phyloP scores from a whole-genome alignment of 2,797 vertebrate species.

The Poeciliopsis turneri region DNA sequence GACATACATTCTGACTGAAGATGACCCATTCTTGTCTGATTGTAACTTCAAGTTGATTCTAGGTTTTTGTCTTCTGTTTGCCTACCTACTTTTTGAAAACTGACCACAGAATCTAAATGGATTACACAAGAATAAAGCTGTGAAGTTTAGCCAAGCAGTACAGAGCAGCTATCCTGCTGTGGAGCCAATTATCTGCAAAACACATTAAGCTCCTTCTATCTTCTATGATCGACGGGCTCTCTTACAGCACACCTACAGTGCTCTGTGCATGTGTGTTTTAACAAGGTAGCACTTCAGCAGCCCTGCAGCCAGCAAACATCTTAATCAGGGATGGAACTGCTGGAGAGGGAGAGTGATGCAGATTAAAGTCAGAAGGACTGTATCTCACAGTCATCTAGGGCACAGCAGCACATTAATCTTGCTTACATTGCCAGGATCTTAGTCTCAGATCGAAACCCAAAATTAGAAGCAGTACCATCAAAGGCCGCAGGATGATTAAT shows the following conservation, averaged over 20 bases:
- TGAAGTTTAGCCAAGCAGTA: conserved; percentile 10
- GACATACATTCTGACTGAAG: background rate
- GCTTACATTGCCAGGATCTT: conserved; percentile 36
- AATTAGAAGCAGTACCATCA: conserved; percentile 63
- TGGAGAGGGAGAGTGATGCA: conserved; percentile 11
- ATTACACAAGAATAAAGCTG: background rate
- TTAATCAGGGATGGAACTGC: conserved; percentile 16
- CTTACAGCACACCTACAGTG: conserved; percentile 13
- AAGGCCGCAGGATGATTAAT: conserved; percentile 49
- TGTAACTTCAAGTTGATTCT: background rate
- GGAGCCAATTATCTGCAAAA: conserved; percentile 31
- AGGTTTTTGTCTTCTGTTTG: background rate
- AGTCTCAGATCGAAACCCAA: conserved; percentile 29
- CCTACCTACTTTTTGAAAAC: background rate
- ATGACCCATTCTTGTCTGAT: background rate
- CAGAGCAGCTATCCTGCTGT: conserved; percentile 16
- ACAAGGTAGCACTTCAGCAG: background rate
- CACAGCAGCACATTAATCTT: conserved; percentile 45
- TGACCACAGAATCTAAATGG: background rate
- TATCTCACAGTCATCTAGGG: conserved; percentile 19
- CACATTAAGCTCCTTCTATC: conserved; percentile 21
- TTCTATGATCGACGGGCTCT: conserved; percentile 3
- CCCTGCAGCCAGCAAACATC: conserved; percentile 2
- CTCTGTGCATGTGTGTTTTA: conserved; percentile 5
- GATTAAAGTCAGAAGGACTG: conserved; percentile 38